Evolutionary conservation across 2,888 invertebrate species (phyloP).

Genomic region (Cryptophagus acutangulus): DNA sequence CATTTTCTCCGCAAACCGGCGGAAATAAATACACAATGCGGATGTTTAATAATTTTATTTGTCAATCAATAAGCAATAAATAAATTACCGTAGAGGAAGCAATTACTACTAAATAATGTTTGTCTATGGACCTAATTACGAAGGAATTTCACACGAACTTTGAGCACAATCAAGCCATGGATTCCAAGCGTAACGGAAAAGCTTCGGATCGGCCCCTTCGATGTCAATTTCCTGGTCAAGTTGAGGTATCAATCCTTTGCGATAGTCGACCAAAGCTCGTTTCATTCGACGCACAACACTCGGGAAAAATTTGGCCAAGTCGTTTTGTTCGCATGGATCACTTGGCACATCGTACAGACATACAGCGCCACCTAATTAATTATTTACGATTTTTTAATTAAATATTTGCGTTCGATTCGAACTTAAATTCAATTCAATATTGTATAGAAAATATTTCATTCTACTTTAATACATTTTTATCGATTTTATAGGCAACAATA

Average conservation of each 20-base stretch:
- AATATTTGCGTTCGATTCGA: too few species aligned
- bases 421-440: too few species aligned
- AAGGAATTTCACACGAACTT: slow-evolving; percentile 20
- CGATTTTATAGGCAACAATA: too few species aligned
- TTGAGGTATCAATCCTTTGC: slow-evolving; percentile 53
- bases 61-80: too few species aligned
- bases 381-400: too few species aligned
- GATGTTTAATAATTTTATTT: background rate
- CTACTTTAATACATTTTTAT: too few species aligned
- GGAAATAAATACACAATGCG: background rate
- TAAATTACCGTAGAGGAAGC: background rate
- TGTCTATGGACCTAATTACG: background rate
- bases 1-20: background rate
- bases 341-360: slow-evolving; percentile 70
- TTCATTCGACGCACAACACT: slow-evolving; percentile 52
- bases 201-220: slow-evolving; percentile 61
- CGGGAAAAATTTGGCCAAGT: slow-evolving; percentile 54
- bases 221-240: slow-evolving; percentile 53
- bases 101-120: background rate
- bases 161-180: slow-evolving; percentile 55
- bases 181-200: slow-evolving; percentile 68
- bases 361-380: slow-evolving; percentile 53
- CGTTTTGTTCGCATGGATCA: slow-evolving; percentile 76
- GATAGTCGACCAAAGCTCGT: slow-evolving; percentile 50
- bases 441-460: too few species aligned